Conservation (phyloP, 2,888 invertebrate species). For the Syrphus vitripennis region DNA sequence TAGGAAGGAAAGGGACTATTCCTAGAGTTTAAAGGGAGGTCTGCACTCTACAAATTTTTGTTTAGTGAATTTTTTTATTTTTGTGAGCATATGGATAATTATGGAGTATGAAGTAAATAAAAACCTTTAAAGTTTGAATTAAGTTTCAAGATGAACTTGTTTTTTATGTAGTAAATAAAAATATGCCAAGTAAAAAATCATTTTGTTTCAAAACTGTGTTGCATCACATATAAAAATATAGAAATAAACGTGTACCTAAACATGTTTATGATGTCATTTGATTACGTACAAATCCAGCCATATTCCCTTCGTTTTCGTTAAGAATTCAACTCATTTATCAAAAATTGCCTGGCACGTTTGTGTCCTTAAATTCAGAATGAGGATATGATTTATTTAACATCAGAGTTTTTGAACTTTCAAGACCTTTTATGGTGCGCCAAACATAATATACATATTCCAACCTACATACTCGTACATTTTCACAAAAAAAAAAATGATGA, state of each 20-base stretch:
- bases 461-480: too few species aligned
- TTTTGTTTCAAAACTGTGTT: not conserved
- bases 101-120: not conserved
- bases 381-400: constrained; percentile 8
- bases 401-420: constrained; percentile 5
- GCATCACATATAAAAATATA: not conserved
- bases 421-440: not conserved
- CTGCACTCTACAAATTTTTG: not conserved
- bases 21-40: not conserved
- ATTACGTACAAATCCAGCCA: not conserved
- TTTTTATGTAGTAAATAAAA: not conserved
- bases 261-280: not conserved
- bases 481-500: not conserved
- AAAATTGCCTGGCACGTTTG: not conserved
- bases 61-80: not conserved
- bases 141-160: not conserved
- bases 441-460: too few species aligned
- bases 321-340: not conserved
- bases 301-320: too few species aligned
- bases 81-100: not conserved
- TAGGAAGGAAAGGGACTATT: not conserved
- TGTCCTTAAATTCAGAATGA: not conserved
- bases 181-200: not conserved
- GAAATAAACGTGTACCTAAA: too few species aligned
- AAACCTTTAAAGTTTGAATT: not conserved